Percentiles rank a stretch among this genome's conserved stretches.
phyloP scores from a whole-genome alignment of 2,888 invertebrate species.

The Oxytorus armatus region DNA sequence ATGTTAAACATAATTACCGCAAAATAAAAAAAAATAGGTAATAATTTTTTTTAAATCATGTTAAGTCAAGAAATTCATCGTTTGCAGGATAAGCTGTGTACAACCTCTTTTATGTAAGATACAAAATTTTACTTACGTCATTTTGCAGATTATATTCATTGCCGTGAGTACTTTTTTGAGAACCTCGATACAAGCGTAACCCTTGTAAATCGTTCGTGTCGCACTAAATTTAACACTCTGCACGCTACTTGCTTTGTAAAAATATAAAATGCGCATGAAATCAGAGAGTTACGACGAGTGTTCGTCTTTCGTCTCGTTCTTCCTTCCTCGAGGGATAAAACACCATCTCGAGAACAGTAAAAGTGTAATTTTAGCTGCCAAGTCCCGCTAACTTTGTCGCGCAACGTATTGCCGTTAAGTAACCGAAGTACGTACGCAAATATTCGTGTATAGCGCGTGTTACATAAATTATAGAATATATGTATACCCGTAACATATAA shows the following conservation, averaged over 20 bases:
- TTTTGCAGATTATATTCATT: constrained; percentile 21
- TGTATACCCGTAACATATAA: no score
- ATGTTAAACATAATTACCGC: no score
- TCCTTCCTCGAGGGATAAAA: constrained; percentile 27
- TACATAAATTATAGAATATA: no score
- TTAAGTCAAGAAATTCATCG: no score
- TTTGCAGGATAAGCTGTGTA: no score
- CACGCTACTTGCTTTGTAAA: constrained; percentile 13
- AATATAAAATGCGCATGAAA: constrained; percentile 3
- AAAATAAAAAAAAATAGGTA: no score
- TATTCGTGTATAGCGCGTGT: no score
- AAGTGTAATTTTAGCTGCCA: neutral
- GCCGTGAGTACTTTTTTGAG: neutral
- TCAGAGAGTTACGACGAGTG: neutral
- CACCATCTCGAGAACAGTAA: neutral
- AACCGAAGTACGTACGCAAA: constrained; percentile 5
- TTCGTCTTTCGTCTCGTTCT: constrained; percentile 3
- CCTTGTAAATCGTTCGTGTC: constrained; percentile 3
- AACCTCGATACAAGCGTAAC: neutral
- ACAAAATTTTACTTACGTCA: no score
- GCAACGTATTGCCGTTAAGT: constrained; percentile 52
- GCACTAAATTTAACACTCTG: neutral
- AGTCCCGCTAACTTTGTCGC: constrained; percentile 50
- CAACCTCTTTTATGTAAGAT: no score
- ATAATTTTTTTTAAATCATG: no score